phyloP scores from a whole-genome alignment of 2,113 vertebrate genomes.

The Paracanthobrama guichenoti region DNA sequence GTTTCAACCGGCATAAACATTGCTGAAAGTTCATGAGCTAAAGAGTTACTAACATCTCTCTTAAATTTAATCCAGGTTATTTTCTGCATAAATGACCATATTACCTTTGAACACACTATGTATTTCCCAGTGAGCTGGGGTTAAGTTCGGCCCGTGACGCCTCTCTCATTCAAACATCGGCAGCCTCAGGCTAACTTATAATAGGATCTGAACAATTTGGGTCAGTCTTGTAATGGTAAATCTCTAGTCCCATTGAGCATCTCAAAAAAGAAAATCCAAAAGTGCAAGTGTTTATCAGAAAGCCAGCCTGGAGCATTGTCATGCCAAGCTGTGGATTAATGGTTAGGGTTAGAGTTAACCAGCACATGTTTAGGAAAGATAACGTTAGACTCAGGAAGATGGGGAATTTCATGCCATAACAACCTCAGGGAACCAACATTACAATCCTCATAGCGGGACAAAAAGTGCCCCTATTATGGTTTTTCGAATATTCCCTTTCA shows the following conservation, averaged over 20 bases:
- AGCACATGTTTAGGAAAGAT: slow-evolving; percentile 28
- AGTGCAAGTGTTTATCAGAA: slow-evolving; percentile 45
- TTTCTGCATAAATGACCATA: neutral
- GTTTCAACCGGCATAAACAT: neutral
- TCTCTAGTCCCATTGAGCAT: slow-evolving; percentile 34
- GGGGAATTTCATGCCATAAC: neutral
- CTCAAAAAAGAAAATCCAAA: slow-evolving; percentile 17
- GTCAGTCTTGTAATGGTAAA: slow-evolving; percentile 52
- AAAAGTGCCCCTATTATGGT: too few relatives aligned
- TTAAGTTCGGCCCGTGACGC: neutral
- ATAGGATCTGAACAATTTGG: slow-evolving; percentile 56
- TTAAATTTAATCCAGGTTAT: neutral
- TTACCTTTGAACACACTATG: neutral
- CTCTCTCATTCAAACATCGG: slow-evolving; percentile 19
- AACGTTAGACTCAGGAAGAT: slow-evolving; percentile 4
- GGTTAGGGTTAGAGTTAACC: slow-evolving; percentile 23
- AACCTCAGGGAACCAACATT: neutral
- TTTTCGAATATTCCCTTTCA: too few relatives aligned
- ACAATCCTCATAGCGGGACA: too few relatives aligned
- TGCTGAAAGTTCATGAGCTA: neutral
- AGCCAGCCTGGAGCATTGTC: slow-evolving; percentile 12
- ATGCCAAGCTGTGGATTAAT: slow-evolving; percentile 36
- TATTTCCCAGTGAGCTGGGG: neutral
- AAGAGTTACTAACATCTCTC: neutral
- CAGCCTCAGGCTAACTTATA: slow-evolving; percentile 50